phyloP scores from a whole-genome alignment of 1,140 invertebrate genomes.

The Aphelenchoides besseyi region DNA sequence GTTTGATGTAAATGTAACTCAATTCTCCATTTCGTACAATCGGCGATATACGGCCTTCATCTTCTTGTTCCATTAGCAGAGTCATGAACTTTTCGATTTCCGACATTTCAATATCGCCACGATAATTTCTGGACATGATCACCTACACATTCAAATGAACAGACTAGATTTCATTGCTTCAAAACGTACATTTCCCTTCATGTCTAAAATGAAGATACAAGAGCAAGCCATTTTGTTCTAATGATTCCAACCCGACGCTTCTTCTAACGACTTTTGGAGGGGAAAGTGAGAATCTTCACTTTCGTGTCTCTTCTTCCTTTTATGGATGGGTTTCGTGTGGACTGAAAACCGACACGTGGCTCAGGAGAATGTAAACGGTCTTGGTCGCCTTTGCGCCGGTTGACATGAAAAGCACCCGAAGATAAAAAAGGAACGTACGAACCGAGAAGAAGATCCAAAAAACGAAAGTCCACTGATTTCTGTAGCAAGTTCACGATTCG shows the following conservation, averaged over 20 bases:
- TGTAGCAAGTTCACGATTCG: too few relatives aligned
- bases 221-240: constrained; percentile 67
- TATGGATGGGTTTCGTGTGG: too few relatives aligned
- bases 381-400: too few relatives aligned
- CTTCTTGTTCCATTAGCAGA: constrained; percentile 77
- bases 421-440: too few relatives aligned
- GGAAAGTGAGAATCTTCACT: too few relatives aligned
- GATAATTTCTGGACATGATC: constrained; percentile 92
- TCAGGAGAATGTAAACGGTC: too few relatives aligned
- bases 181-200: constrained; percentile 78
- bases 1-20: constrained; percentile 96
- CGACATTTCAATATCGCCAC: constrained; percentile 92
- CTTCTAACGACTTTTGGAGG: too few relatives aligned
- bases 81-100: constrained; percentile 99
- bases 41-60: constrained; percentile 69
- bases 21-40: constrained; percentile 80
- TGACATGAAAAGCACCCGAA: too few relatives aligned
- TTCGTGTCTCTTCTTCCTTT: too few relatives aligned
- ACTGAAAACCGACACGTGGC: background rate
- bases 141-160: constrained; percentile 66
- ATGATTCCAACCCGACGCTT: too few relatives aligned
- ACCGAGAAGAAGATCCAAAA: too few relatives aligned
- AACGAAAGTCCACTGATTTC: too few relatives aligned
- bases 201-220: constrained; percentile 92
- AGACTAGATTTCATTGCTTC: background rate